Conservation (phyloP, 1,140 invertebrate species). For the Ridgeia piscesae region DNA sequence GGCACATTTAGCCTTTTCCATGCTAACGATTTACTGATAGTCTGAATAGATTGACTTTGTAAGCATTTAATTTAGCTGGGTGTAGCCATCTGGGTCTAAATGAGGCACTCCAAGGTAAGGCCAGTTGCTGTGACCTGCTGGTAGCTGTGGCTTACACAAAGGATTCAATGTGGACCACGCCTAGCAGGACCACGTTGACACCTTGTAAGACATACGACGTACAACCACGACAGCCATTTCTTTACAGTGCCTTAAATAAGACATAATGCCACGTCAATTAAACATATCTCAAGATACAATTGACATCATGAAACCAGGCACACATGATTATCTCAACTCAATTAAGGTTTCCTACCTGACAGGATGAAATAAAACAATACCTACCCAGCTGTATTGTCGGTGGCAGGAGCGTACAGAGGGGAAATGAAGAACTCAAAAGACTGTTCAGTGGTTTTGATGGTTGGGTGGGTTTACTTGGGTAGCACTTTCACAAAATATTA, state of each 20-base stretch:
- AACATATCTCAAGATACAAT: background rate
- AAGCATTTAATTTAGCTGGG: background rate
- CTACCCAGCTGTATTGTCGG: no score
- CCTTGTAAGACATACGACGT: background rate
- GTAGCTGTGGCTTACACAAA: background rate
- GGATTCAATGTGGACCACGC: background rate
- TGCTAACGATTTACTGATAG: background rate
- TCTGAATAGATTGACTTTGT: background rate
- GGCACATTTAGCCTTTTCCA: background rate
- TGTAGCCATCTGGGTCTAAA: background rate
- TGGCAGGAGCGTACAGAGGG: no score
- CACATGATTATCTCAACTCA: no score
- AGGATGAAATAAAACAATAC: no score
- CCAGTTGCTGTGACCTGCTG: background rate
- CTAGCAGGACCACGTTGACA: background rate
- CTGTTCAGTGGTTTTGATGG: no score
- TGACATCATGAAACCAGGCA: no score
- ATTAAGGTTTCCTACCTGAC: no score
- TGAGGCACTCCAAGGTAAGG: background rate
- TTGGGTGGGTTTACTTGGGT: no score
- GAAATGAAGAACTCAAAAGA: no score
- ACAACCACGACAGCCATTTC: background rate
- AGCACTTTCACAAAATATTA: no score
- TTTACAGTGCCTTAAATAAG: background rate
- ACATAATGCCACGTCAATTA: background rate